A percentile compares a stretch with the other conserved stretches of the same genome.
These are phyloP conservation scores for Meloidogyne chitwoodi DNA, from an alignment of 1,140 invertebrate genomes.

Conservation along the genomic window DNA sequence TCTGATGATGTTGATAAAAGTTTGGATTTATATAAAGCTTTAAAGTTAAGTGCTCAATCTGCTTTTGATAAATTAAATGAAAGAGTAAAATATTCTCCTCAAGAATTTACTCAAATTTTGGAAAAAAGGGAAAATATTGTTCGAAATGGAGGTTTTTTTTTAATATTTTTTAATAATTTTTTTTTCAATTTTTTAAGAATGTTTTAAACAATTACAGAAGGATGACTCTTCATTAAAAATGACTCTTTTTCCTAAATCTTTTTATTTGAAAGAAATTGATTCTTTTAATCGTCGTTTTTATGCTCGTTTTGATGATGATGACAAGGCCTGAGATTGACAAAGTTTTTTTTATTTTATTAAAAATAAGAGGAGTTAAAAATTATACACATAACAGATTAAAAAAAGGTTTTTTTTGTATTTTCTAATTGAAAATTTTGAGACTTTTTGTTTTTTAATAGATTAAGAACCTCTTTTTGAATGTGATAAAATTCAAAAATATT, in stretches of 20 bases:
- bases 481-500: too few relatives aligned
- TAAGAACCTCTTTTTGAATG: too few relatives aligned
- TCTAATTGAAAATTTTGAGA: too few relatives aligned
- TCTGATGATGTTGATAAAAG: too few relatives aligned
- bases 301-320: not conserved
- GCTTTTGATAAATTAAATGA: conserved; percentile 34
- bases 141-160: conserved; percentile 24
- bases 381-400: too few relatives aligned
- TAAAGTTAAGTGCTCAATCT: conserved; percentile 21
- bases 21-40: too few relatives aligned
- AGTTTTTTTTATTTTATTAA: too few relatives aligned
- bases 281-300: not conserved
- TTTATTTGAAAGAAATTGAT: conserved; percentile 43
- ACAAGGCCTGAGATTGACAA: too few relatives aligned
- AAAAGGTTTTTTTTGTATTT: too few relatives aligned
- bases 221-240: not conserved
- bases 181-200: not conserved
- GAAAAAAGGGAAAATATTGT: conserved; percentile 28
- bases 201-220: not conserved
- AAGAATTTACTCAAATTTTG: conserved; percentile 44
- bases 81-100: conserved; percentile 25
- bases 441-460: too few relatives aligned
- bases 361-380: too few relatives aligned
- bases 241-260: conserved; percentile 39
- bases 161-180: not conserved